A percentile compares a stretch with the other conserved stretches of the same genome.
Evolutionary conservation across 2,797 vertebrate species (phyloP).

Genomic region (Dendrocincla fuliginosa): DNA sequence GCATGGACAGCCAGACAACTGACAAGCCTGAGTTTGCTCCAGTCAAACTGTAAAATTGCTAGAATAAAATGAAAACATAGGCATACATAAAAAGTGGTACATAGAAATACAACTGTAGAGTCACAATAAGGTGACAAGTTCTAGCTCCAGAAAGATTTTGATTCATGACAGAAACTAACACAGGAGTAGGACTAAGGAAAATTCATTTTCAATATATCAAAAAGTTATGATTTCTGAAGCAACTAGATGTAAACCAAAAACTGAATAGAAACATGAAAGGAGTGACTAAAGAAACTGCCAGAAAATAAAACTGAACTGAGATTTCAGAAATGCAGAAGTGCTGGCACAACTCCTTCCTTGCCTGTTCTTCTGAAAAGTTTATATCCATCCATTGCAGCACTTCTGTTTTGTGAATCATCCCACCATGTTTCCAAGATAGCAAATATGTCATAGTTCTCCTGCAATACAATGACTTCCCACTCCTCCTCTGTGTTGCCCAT

Average conservation of each 20-base stretch:
- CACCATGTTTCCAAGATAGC: neutral
- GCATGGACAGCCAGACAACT: fast-evolving
- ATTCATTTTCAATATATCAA: neutral
- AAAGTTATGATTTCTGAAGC: neutral
- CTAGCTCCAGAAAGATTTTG: neutral
- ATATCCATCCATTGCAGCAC: neutral
- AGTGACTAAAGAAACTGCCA: neutral
- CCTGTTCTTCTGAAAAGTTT: neutral
- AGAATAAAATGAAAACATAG: neutral
- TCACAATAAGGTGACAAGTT: neutral
- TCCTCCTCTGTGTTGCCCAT: neutral
- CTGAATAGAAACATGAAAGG: neutral
- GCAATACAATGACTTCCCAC: neutral
- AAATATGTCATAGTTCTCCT: neutral
- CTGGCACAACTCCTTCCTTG: neutral
- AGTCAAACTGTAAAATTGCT: neutral
- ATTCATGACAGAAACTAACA: neutral
- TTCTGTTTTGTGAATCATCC: neutral
- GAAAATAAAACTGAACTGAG: neutral
- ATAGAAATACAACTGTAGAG: neutral
- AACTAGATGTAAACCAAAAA: neutral
- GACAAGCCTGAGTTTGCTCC: neutral
- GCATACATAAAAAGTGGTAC: neutral
- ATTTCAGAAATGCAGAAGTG: neutral
- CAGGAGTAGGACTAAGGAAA: neutral